Percentiles rank a stretch among this genome's conserved stretches.
phyloP scores from a whole-genome alignment of 2,113 vertebrate genomes.

The Oriolus oriolus region DNA sequence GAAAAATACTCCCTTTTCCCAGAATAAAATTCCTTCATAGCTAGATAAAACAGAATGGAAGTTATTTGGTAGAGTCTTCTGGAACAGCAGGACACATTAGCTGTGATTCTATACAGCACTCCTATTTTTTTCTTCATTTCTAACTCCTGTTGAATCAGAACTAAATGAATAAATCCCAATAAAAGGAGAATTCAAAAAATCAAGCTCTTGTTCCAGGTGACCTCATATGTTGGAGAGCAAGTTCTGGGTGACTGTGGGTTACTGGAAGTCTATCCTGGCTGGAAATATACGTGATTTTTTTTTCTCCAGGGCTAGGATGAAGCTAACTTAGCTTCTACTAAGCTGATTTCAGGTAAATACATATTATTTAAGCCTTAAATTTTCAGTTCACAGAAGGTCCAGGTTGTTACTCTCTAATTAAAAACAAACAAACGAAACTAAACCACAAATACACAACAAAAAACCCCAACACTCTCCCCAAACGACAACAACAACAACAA shows the following conservation, averaged over 20 bases:
- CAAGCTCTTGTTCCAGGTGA: constrained; percentile 31
- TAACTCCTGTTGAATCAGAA: not conserved
- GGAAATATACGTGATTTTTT: not conserved
- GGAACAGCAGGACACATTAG: not conserved
- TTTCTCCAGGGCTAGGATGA: not conserved
- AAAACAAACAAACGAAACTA: not conserved
- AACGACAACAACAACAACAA: not conserved
- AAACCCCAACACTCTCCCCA: not conserved
- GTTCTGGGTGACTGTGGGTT: constrained; percentile 19
- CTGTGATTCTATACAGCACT: not conserved
- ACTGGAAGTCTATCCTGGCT: constrained; percentile 29
- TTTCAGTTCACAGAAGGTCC: not conserved
- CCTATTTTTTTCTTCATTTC: not conserved
- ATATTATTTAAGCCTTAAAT: not conserved
- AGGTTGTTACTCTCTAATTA: not conserved
- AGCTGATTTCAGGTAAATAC: not conserved
- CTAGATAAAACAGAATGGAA: not conserved
- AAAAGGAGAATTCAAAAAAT: constrained; percentile 30
- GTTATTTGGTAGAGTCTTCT: not conserved
- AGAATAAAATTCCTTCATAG: constrained; percentile 15
- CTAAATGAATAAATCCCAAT: constrained; percentile 33
- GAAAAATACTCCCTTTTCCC: constrained; percentile 27
- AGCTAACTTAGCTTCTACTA: not conserved
- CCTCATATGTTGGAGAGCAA: constrained; percentile 40
- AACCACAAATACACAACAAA: not conserved